Evolutionary conservation across 2,888 invertebrate genomes (phyloP), one percentile per base, ranked within the genome.

Genomic region (Merodon equestris): DNA sequence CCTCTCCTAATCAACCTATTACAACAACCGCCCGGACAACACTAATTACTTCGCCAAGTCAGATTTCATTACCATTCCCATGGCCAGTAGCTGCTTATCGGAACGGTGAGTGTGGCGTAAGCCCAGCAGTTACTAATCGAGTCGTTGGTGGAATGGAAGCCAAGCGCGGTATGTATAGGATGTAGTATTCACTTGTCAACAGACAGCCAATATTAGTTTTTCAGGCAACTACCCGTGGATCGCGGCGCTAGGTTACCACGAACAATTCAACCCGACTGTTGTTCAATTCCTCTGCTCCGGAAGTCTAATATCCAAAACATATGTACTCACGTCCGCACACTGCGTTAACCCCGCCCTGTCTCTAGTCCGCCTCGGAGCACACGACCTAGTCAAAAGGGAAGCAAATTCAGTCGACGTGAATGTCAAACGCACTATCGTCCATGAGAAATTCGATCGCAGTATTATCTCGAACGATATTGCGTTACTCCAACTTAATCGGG

Each of bases 221-320:
- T 19, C 1, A 66, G 95, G 94, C 18, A 90, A 93, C 51, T 94
- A 94, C 92, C 95, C 95, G 0, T 96, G 95, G 95, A 92, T 95
- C 91, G 95, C 94, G 0, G 94, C 94, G 9, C 92, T 95, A 81
- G 94, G 93, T 84, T 90, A 94, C 73, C 83, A 77, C 3, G 85
- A 86, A 48, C 89, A 89, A 0, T 81, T 82, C 13, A 84, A 84
- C 61, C 88, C 90, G 0, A 93, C 86, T 50, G 15, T 67, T 0
- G 1, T 88, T 0, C 85, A 85, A 45, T 94, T 93, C 86, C 92
- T 93, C 90, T 95, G 95, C 85, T 94, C 93, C 0, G 95, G 95
- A 9, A 93, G 94, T 1, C 87, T 95, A 15, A 91, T 95, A 27
- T 92, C 93, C 5, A 88, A 91, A 0, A 90, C 90, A 17, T 93